These are phyloP conservation scores for Philopedon plagiatum DNA, from an alignment of 2,888 invertebrate species.

Conservation along the genomic window DNA sequence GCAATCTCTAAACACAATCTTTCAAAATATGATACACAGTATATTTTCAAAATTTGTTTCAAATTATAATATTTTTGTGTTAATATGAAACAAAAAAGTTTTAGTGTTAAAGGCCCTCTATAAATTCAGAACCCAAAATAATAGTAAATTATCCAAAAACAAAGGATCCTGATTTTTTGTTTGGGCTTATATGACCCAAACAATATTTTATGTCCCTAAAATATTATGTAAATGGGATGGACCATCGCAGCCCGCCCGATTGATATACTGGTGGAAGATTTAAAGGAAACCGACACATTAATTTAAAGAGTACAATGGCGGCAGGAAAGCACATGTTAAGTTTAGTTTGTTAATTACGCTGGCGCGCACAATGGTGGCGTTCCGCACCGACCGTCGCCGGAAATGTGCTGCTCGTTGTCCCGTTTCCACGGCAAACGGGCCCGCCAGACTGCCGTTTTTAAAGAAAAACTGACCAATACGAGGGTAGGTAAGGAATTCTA, in stretches of 20 bases:
- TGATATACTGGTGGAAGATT: constrained; percentile 61
- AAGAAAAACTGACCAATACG: not conserved
- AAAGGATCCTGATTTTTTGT: constrained; percentile 22
- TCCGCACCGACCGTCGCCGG: constrained; percentile 65
- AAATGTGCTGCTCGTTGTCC: constrained; percentile 66
- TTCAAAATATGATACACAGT: too few species aligned
- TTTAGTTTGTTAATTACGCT: constrained; percentile 72
- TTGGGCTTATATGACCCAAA: constrained; percentile 25
- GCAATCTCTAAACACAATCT: too few species aligned
- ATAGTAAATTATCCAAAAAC: constrained; percentile 8
- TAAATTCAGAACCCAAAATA: not conserved
- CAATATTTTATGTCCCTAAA: constrained; percentile 30
- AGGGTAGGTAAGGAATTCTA: not conserved
- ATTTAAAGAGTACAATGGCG: constrained; percentile 69
- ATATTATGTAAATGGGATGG: constrained; percentile 37
- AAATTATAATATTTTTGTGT: too few species aligned
- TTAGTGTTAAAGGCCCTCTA: not conserved
- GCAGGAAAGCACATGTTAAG: constrained; percentile 73
- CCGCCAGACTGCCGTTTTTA: constrained; percentile 27
- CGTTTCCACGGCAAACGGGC: constrained; percentile 58
- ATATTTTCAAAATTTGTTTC: too few species aligned
- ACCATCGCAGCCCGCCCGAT: constrained; percentile 26
- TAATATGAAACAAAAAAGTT: not conserved
- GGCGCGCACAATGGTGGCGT: constrained; percentile 68
- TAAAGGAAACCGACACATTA: constrained; percentile 69